Conservation (phyloP, 1,140 invertebrate genomes). For the Argopecten irradians region DNA sequence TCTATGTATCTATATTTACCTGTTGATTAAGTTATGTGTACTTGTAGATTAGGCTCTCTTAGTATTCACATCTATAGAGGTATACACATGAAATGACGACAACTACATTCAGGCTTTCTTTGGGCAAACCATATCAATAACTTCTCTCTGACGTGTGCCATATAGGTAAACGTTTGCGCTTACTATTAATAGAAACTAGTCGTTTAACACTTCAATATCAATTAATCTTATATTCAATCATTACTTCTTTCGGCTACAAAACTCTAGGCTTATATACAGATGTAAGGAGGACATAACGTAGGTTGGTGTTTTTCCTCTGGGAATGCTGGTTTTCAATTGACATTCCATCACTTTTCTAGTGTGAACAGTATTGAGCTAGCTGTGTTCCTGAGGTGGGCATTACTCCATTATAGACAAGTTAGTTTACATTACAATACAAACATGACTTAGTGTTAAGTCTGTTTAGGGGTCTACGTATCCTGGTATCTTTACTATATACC, state of each 20-base stretch:
- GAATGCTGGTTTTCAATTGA: too few species aligned
- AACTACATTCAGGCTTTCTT: background rate
- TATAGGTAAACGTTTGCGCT: background rate
- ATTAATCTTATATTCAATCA: too few species aligned
- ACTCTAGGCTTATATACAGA: too few species aligned
- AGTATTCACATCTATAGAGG: background rate
- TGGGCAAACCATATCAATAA: background rate
- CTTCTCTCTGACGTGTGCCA: background rate
- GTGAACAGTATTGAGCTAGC: background rate
- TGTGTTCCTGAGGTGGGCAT: background rate
- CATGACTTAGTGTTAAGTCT: background rate
- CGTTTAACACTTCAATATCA: background rate
- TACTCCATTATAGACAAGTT: background rate
- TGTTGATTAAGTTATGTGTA: background rate
- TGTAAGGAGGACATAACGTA: too few species aligned
- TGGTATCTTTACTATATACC: too few species aligned
- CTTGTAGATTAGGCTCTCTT: background rate
- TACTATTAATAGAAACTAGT: background rate
- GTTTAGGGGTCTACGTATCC: too few species aligned
- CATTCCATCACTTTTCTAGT: background rate
- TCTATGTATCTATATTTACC: background rate
- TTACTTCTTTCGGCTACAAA: too few species aligned
- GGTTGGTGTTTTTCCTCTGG: too few species aligned
- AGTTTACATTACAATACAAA: background rate
- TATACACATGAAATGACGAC: background rate